Evolutionary conservation across 2,888 invertebrate genomes (phyloP).

Genomic region (Troides helena): DNA sequence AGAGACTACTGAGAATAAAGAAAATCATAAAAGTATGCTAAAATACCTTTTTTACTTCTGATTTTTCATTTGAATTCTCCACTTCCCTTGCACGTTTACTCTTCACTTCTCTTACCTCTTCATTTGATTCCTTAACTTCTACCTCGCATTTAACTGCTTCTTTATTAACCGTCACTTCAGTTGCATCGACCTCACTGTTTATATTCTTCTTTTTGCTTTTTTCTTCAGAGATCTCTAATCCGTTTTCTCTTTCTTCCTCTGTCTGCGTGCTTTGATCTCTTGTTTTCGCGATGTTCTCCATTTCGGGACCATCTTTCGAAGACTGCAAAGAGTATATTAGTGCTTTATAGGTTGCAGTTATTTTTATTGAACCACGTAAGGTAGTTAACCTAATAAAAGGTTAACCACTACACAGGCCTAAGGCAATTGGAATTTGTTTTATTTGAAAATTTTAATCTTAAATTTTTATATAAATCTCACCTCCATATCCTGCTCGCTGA

Average conservation of each 20-base stretch:
- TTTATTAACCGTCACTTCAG: neutral
- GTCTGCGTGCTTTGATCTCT: slow-evolving; percentile 58
- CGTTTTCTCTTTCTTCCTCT: slow-evolving; percentile 34
- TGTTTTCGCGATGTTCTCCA: slow-evolving; percentile 41
- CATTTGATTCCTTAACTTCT: neutral
- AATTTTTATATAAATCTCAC: slow-evolving; percentile 35
- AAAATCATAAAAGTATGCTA: neutral
- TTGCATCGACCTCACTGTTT: neutral
- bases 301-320: slow-evolving; percentile 53
- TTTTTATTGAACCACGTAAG: neutral
- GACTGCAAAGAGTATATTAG: slow-evolving; percentile 43
- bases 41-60: neutral
- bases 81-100: neutral
- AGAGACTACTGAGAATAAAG: neutral
- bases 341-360: neutral
- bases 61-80: neutral
- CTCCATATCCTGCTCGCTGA: slow-evolving; percentile 62
- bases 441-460: too few relatives aligned
- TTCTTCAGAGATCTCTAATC: slow-evolving; percentile 30
- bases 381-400: too few relatives aligned
- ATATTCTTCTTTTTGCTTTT: neutral
- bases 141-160: neutral
- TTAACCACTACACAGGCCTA: neutral
- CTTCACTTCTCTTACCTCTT: neutral
- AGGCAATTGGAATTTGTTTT: too few relatives aligned